Base-by-base conservation (phyloP, 2,888 invertebrate species). In the Nemurella pictetii region DNA sequence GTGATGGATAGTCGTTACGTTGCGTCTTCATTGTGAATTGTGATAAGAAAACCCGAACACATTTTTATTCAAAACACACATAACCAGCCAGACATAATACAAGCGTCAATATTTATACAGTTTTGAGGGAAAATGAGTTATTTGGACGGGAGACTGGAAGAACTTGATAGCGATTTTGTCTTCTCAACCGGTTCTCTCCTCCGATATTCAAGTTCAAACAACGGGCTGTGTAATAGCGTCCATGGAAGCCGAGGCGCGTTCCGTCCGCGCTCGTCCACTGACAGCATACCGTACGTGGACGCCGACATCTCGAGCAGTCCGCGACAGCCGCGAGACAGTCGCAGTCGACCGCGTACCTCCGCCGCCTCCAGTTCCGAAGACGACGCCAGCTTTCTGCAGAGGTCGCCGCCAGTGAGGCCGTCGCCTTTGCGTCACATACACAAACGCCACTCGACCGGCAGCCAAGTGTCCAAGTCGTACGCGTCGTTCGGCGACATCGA, bases 201-300 rank as follows among this genome's bases (percentile, higher is more conserved):
- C 29, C 82, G 29, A 82, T 82, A 55, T 26, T 82, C 82, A 82
- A 82, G 82, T 82, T 82, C 82, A 72, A 82, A 28, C 82, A 55
- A 82, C 72, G 55, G 55, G 55, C 55, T 30, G 28, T n/a, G 80
- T 30, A 81, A 30, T 27, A 72, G n/a, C 55, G 72, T 82, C 82
- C 72, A 82, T 28, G 82, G 55, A 15, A 55, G 28, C 12, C 83
- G 78, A 20, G 83, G 81, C 25, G 84, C 84, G n/a, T 84, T 83
- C 84, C 77, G 84, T 4, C 84, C 86, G n/a, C 85, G 81, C 26
- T 36, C 84, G 0, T 86, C 86, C 29, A 84, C 85, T 25, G 86
- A 86, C 83, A 87, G 86, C 85, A 88, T 88, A 86, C 88, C 88
- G 25, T 88, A 87, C 85, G 87, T 87, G 84, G 88, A 88, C 86